Evolutionary conservation across 2,113 vertebrate species (phyloP), one percentile per base, ranked within the genome.

Genomic region (Cheilinus undulatus): DNA sequence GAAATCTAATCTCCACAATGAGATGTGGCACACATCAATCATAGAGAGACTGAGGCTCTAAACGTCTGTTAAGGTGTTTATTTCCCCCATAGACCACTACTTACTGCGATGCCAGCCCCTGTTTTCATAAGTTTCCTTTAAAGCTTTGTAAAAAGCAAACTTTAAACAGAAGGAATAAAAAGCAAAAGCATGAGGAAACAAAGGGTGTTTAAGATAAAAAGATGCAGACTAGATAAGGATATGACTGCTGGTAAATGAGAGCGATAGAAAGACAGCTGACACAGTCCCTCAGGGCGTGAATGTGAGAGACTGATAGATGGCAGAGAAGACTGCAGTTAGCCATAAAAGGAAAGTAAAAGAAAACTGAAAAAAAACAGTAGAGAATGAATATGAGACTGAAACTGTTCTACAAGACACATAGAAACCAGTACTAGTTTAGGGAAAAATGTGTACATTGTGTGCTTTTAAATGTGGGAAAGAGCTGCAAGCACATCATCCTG

Each of bases 291-390:
- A 8, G 36, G 72, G 1, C 50, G 71, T 58, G 32, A 75, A 73
- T 65, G 23, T 28, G 58, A 61, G 51, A 34, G 53, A 70, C 28
- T 23, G 46, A 65, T 69, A 79, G 70, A 84, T 81, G 74, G 59
- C 43, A 53, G 38, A 17, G 30, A 70, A 45, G 46, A 63, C 10
- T 59, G 34, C 61, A 62, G 54, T 23, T 50, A 54, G 40, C 34
- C 15, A 30, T 43, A 36, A 64, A 53, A 32, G 28, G 1, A n/a
- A n/a, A n/a, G 26, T 5, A 36, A 57, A 27, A 34, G 51, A 48
- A 22, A 22, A 30, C 8, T 11, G 7, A 17, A 17, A 36, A 2
- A 36, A 56, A 9, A 61, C 13, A 30, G 50, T 32, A 20, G 10
- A 66, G 15, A 22, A 19, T 15, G 28, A 19, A 13, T 15, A 14